phyloP scores from a whole-genome alignment of 2,113 vertebrate genomes.

The Silurus asotus region DNA sequence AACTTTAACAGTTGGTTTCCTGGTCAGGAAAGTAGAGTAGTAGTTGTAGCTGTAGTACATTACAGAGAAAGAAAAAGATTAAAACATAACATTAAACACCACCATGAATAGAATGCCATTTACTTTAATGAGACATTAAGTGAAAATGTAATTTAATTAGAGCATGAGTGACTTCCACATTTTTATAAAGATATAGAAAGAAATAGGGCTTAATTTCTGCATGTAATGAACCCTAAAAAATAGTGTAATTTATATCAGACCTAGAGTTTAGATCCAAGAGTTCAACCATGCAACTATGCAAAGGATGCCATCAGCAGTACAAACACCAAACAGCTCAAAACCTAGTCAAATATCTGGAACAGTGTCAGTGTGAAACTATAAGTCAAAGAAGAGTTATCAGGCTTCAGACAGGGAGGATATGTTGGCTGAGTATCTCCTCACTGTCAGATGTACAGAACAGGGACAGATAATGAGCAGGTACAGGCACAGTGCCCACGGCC shows the following conservation, averaged over 20 bases:
- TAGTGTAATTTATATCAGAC: no score
- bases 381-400: not conserved
- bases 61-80: no score
- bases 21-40: no score
- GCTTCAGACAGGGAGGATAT: not conserved
- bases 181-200: not conserved
- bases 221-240: no score
- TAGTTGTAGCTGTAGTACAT: no score
- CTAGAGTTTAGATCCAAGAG: not conserved
- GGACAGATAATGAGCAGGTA: slow-evolving; percentile 1
- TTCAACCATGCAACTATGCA: not conserved
- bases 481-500: not conserved
- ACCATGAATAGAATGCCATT: no score
- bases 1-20: no score
- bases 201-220: not conserved
- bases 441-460: slow-evolving; percentile 13
- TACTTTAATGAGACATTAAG: no score
- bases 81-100: no score
- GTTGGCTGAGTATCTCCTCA: slow-evolving; percentile 5
- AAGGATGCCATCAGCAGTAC: not conserved
- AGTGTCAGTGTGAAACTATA: not conserved
- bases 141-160: no score
- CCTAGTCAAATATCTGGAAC: not conserved
- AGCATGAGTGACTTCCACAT: not conserved
- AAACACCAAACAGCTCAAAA: not conserved